Conservation (phyloP, 53 echinoderm and acorn worm species). For the Glandiceps talaboti region DNA sequence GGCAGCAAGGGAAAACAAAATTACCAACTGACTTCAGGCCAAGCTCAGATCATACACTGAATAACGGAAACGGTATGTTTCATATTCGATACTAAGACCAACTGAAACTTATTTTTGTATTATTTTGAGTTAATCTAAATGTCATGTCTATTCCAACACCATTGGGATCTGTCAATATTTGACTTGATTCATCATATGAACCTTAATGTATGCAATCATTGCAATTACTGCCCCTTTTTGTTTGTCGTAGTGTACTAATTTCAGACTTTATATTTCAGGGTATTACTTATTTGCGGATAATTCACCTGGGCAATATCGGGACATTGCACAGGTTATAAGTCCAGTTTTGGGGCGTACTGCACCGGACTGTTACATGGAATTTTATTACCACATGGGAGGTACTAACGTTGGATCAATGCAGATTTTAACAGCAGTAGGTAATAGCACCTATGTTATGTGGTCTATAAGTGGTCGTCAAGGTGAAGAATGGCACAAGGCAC, state of each 20-base stretch:
- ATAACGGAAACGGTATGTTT: slow-evolving; percentile 35
- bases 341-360: slow-evolving; percentile 20
- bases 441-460: slow-evolving; percentile 22
- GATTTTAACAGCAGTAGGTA: slow-evolving; percentile 22
- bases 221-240: too few species aligned
- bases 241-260: too few species aligned
- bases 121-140: too few species aligned
- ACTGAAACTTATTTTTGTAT: not conserved
- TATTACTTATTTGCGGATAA: slow-evolving; percentile 35
- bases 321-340: slow-evolving; percentile 16
- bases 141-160: too few species aligned
- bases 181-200: too few species aligned
- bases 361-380: slow-evolving; percentile 29
- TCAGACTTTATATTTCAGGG: too few species aligned
- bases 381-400: slow-evolving; percentile 51
- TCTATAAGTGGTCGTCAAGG: slow-evolving; percentile 33
- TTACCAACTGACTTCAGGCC: slow-evolving; percentile 35
- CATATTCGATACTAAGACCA: not conserved
- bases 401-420: slow-evolving; percentile 36
- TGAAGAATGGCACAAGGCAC: slow-evolving; percentile 29
- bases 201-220: too few species aligned
- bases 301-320: slow-evolving; percentile 14
- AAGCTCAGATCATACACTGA: slow-evolving; percentile 36
- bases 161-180: too few species aligned
- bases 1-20: slow-evolving; percentile 9